These are phyloP conservation scores for Orthonychiurus folsomi DNA, from an alignment of 2,888 invertebrate species.

Conservation along the genomic window DNA sequence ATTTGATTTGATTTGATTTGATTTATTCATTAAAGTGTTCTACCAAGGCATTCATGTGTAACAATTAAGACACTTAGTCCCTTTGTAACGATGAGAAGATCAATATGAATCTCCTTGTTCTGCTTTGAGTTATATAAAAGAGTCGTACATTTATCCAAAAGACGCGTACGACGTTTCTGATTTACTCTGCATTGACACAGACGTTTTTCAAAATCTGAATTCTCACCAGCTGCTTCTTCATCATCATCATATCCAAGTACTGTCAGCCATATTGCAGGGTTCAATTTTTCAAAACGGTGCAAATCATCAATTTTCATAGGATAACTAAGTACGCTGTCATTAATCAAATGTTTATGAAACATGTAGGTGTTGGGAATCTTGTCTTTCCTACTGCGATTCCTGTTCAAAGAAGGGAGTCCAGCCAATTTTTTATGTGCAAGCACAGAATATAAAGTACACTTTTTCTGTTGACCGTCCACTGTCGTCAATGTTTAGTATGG, in stretches of 20 bases:
- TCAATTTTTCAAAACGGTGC: conserved; percentile 7
- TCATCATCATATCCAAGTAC: conserved; percentile 11
- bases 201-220: too few species aligned
- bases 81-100: too few species aligned
- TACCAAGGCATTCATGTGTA: too few species aligned
- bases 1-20: too few species aligned
- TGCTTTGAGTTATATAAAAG: too few species aligned
- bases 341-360: background rate
- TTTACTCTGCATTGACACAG: too few species aligned
- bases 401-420: background rate
- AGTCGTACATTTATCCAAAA: too few species aligned
- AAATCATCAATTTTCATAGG: conserved; percentile 7
- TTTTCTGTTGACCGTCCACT: too few species aligned
- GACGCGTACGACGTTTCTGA: too few species aligned
- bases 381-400: background rate
- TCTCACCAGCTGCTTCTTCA: background rate
- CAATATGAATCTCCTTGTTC: too few species aligned
- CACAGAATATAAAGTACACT: conserved; percentile 4
- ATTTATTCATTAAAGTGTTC: too few species aligned
- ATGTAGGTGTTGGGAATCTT: background rate
- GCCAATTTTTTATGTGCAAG: conserved; percentile 8
- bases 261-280: conserved; percentile 7
- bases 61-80: too few species aligned
- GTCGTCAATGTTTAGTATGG: conserved; percentile 6
- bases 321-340: conserved; percentile 3